Conservation (phyloP, 2,797 vertebrate species). For the Carcharodon carcharias region DNA sequence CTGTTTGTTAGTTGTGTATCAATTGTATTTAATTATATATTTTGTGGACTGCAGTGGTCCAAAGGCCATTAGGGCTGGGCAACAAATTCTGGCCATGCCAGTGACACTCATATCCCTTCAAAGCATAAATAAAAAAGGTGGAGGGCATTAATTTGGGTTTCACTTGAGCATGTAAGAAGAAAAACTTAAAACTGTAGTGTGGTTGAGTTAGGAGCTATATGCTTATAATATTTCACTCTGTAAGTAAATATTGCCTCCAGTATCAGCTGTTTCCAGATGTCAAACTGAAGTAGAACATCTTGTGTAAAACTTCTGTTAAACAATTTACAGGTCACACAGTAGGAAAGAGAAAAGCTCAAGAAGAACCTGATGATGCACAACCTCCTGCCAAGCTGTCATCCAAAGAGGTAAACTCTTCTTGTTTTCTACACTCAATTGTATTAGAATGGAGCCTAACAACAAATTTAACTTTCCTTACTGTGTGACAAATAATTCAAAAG, state of each 20-base stretch:
- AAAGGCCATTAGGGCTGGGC: too few relatives aligned
- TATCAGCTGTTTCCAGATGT: not conserved
- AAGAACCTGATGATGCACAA: constrained; percentile 47
- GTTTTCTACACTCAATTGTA: too few relatives aligned
- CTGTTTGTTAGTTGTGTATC: not conserved
- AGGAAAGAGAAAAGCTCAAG: constrained; percentile 68
- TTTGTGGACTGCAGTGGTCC: too few relatives aligned
- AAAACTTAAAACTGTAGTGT: too few relatives aligned
- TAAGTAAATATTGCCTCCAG: not conserved
- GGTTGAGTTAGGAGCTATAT: not conserved
- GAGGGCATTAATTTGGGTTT: not conserved
- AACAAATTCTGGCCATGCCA: too few relatives aligned
- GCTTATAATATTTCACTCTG: not conserved
- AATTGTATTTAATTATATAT: not conserved
- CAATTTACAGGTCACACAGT: constrained; percentile 40
- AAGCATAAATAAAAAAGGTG: not conserved
- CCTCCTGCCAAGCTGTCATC: constrained; percentile 63
- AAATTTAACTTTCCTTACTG: not conserved
- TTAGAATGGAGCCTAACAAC: not conserved
- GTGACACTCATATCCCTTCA: too few relatives aligned
- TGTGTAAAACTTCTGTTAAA: not conserved
- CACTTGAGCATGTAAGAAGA: too few relatives aligned
- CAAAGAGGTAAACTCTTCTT: constrained; percentile 71
- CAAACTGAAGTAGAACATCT: not conserved
- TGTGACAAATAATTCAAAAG: not conserved